Evolutionary conservation across 2,888 invertebrate species (phyloP).

Genomic region (Dusona sp.): DNA sequence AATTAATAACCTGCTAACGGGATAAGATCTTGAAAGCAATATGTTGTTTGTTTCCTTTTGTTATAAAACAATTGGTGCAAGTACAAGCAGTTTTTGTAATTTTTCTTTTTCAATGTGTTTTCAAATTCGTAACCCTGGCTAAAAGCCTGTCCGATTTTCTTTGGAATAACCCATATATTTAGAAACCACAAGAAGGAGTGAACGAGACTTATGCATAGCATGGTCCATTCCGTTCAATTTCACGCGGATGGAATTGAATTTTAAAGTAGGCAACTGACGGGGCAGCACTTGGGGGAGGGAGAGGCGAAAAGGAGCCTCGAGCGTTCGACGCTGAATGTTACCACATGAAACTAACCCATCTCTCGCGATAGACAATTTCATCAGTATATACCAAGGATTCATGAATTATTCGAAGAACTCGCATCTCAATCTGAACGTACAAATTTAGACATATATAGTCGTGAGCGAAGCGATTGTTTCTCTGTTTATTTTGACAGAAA

Average conservation of each 20-base stretch:
- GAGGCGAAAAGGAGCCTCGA: background rate
- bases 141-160: background rate
- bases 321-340: slow-evolving; percentile 40
- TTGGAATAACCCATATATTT: background rate
- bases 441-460: background rate
- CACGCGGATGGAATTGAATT: slow-evolving; percentile 69
- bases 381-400: slow-evolving; percentile 53
- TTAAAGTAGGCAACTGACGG: slow-evolving; percentile 61
- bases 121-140: background rate
- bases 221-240: slow-evolving; percentile 72
- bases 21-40: background rate
- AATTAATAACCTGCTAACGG: background rate
- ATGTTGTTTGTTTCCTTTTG: background rate
- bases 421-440: slow-evolving; percentile 20
- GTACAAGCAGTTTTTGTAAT: background rate
- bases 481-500: background rate
- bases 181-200: slow-evolving; percentile 44
- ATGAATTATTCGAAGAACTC: slow-evolving; percentile 64
- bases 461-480: background rate
- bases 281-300: slow-evolving; percentile 5
- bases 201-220: slow-evolving; percentile 36
- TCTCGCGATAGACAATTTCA: slow-evolving; percentile 54
- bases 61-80: background rate
- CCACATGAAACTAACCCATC: slow-evolving; percentile 27
- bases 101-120: background rate